These are phyloP conservation scores for Pseudomyrmex gracilis DNA, from an alignment of 1,140 invertebrate species.

Conservation along the genomic window DNA sequence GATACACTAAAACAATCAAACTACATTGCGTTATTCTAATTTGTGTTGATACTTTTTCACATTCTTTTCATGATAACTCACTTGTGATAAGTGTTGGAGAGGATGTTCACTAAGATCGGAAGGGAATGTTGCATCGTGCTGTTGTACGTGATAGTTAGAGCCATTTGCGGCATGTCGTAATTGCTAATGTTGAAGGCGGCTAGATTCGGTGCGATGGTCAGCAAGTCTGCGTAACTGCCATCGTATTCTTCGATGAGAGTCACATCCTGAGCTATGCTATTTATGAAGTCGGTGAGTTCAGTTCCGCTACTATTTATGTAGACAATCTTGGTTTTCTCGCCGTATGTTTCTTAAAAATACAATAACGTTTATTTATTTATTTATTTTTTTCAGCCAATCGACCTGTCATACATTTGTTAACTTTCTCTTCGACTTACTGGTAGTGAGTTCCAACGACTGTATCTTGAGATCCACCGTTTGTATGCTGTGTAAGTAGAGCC, in stretches of 20 bases:
- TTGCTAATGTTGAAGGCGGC: constrained; percentile 88
- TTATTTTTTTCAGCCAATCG: too few species aligned
- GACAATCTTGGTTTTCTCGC: constrained; percentile 76
- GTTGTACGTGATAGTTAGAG: constrained; percentile 90
- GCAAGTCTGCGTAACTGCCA: constrained; percentile 88
- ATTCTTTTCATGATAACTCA: constrained; percentile 82
- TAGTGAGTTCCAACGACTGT: constrained; percentile 87
- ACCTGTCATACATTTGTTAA: too few species aligned
- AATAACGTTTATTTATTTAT: too few species aligned
- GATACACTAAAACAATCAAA: too few species aligned
- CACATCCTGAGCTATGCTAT: constrained; percentile 80
- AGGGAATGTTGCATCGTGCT: constrained; percentile 92
- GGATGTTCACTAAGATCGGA: constrained; percentile 91
- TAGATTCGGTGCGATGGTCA: constrained; percentile 88
- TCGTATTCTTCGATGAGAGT: constrained; percentile 87
- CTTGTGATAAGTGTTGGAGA: constrained; percentile 91
- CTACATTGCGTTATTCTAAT: background rate
- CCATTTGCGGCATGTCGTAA: constrained; percentile 85
- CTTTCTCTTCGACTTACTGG: constrained; percentile 72
- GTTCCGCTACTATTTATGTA: constrained; percentile 79
- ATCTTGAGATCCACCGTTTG: constrained; percentile 88
- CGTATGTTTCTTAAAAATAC: constrained; percentile 78
- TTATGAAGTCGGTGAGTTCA: constrained; percentile 80
- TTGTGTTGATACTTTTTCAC: background rate
- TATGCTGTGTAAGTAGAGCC: constrained; percentile 89